A percentile compares a stretch with the other conserved stretches of the same genome.
These are phyloP conservation scores for Coracopsis vasa DNA, from an alignment of 2,113 vertebrate species.

Conservation along the genomic window DNA sequence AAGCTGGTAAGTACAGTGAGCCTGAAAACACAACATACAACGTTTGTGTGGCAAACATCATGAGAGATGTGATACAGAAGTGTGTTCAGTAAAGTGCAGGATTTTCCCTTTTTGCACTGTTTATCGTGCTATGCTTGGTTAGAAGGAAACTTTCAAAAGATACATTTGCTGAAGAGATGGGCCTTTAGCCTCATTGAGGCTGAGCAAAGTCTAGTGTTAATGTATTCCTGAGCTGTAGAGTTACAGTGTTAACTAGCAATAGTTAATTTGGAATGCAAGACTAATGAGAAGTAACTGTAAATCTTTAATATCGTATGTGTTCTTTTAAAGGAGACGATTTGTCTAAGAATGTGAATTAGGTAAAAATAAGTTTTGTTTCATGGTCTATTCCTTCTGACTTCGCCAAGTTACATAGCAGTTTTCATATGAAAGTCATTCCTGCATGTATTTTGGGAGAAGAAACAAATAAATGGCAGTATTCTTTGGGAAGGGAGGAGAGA, in stretches of 20 bases:
- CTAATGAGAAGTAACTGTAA: background rate
- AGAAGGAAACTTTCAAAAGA: background rate
- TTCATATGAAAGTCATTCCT: background rate
- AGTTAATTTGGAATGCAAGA: background rate
- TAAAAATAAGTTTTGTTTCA: background rate
- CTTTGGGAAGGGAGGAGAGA: background rate
- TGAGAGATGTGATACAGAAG: background rate
- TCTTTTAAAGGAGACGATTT: background rate
- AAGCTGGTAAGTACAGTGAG: background rate
- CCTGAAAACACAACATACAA: rapidly evolving
- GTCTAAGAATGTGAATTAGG: background rate
- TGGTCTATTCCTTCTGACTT: background rate
- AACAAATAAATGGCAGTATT: background rate
- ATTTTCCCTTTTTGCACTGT: background rate
- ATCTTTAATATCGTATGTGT: background rate
- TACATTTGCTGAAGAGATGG: rapidly evolving
- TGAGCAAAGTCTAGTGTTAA: background rate
- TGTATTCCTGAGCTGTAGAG: background rate
- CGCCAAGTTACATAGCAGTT: background rate
- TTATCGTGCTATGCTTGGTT: background rate
- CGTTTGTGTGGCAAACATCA: background rate
- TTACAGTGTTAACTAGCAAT: background rate
- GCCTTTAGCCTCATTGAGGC: background rate
- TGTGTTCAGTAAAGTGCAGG: background rate
- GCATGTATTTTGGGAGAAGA: background rate